Percentiles rank a stretch among this genome's conserved stretches.
These are phyloP conservation scores for Endotricha flammealis DNA, from an alignment of 2,888 invertebrate species.

Conservation along the genomic window DNA sequence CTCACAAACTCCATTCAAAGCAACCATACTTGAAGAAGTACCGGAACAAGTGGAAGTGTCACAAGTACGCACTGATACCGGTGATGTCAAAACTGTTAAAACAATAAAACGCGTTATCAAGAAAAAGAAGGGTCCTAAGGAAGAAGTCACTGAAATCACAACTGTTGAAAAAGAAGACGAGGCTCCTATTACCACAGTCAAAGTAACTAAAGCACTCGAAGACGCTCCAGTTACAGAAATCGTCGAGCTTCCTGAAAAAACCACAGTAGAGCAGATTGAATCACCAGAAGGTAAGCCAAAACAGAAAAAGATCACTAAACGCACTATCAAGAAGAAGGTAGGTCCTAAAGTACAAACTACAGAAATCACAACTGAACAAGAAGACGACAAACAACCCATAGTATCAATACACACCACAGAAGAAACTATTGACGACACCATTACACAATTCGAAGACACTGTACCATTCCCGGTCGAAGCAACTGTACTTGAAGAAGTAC, in stretches of 20 bases:
- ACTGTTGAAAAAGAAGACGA: conserved; percentile 58
- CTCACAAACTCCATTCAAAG: conserved; percentile 18
- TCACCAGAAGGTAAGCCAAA: conserved; percentile 27
- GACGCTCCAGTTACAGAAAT: conserved; percentile 15
- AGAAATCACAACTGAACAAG: conserved; percentile 22
- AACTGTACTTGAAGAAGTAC: conserved; percentile 22
- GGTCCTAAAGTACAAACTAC: conserved; percentile 32
- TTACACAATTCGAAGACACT: conserved; percentile 19
- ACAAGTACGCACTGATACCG: conserved; percentile 39
- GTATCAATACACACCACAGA: conserved; percentile 21
- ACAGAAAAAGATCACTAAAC: conserved; percentile 38
- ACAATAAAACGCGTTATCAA: conserved; percentile 35
- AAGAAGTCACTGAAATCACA: conserved; percentile 62
- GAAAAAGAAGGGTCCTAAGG: conserved; percentile 55
- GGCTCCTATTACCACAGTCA: conserved; percentile 40
- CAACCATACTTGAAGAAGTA: conserved; percentile 28
- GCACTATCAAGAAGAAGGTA: conserved; percentile 36
- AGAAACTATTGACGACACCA: conserved; percentile 26
- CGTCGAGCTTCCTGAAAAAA: conserved; percentile 30
- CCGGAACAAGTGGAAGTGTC: conserved; percentile 18
- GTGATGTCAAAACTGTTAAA: conserved; percentile 34
- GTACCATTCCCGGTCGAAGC: conserved; percentile 12
- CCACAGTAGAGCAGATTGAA: conserved; percentile 41
- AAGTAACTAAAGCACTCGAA: conserved; percentile 27
- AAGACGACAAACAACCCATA: conserved; percentile 27